Evolutionary conservation across 2,113 vertebrate genomes (phyloP), one percentile per base, ranked within the genome.

Genomic region (Leptobrachium ailaonicum): DNA sequence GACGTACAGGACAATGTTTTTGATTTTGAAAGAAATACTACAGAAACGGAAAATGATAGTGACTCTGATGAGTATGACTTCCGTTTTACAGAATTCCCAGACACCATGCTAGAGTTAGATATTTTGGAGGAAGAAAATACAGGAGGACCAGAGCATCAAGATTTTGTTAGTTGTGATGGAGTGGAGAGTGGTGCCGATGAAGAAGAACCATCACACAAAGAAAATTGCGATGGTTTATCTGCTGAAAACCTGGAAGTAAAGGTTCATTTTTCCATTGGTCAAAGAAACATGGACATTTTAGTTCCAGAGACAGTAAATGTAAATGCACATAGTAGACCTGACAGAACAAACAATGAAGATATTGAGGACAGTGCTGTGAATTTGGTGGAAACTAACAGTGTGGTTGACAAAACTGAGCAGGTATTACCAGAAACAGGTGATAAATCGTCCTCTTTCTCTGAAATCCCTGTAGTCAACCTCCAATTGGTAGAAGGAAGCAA

Each of bases 391-490:
- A 87, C 81, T 76, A 90, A 83, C 70, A 76, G 11, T 64, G 89
- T 84, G 45, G 70, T 87, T 45, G 79, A 86, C 41, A 94, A 90
- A 85, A 45, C 84, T 60, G 58, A 71, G 6, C 92, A 85, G 81
- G 91, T 87, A 75, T 56, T 72, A 60, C 40, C 20, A 41, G 63
- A 44, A 64, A 67, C 66, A 13, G 45, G 45, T 11, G 74, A 69
- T 20, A 81, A 80, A 86, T 42, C 84, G 11, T 90, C 88, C 1
- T 85, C 90, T 2, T 93, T 94, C 82, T 85, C 91, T 68, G 93
- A 94, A 87, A 93, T 92, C 82, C 87, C 93, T 4, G 91, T 93
- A 13, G 90, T 94, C 2, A 43, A 40, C 82, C 60, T 80, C 2
- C 91, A 89, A 77, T 32, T 79, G 50, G 53, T 6, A 2, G 82